phyloP scores from a whole-genome alignment of 2,888 invertebrate species.

The Stomorhina lunata region DNA sequence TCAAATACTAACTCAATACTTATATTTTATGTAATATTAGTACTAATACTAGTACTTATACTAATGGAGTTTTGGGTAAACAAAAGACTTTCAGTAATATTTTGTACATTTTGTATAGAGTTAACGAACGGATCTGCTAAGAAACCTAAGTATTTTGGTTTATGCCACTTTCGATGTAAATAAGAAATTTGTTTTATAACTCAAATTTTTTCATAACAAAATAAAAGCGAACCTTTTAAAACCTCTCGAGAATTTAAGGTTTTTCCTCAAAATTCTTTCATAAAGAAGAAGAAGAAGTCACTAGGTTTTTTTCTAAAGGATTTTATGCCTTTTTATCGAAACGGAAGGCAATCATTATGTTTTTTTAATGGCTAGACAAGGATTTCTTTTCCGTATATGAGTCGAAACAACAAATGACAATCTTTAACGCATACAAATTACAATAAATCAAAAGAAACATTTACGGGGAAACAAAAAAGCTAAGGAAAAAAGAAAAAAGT shows the following conservation, averaged over 20 bases:
- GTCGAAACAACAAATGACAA: constrained; percentile 60
- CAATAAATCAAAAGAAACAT: constrained; percentile 50
- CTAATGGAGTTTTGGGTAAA: too few relatives aligned
- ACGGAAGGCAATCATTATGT: constrained; percentile 58
- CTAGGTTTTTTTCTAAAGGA: constrained; percentile 4
- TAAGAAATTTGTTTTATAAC: not conserved
- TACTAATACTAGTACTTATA: too few relatives aligned
- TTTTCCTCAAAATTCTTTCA: constrained; percentile 31
- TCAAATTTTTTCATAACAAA: not conserved
- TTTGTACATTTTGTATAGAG: too few relatives aligned
- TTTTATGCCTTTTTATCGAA: constrained; percentile 30
- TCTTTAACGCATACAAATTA: constrained; percentile 57
- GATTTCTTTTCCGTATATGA: constrained; percentile 39
- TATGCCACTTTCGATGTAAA: too few relatives aligned
- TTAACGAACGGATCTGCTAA: too few relatives aligned
- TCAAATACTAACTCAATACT: too few relatives aligned
- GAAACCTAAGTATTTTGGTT: too few relatives aligned
- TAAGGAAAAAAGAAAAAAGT: not conserved
- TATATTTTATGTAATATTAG: too few relatives aligned
- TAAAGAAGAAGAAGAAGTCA: constrained; percentile 4
- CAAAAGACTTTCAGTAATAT: too few relatives aligned
- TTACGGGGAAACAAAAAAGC: not conserved
- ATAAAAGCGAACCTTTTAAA: constrained; percentile 40
- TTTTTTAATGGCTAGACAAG: constrained; percentile 56
- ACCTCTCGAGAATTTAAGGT: constrained; percentile 49